phyloP scores from a whole-genome alignment of 2,113 vertebrate genomes.

The Helogale parvula region DNA sequence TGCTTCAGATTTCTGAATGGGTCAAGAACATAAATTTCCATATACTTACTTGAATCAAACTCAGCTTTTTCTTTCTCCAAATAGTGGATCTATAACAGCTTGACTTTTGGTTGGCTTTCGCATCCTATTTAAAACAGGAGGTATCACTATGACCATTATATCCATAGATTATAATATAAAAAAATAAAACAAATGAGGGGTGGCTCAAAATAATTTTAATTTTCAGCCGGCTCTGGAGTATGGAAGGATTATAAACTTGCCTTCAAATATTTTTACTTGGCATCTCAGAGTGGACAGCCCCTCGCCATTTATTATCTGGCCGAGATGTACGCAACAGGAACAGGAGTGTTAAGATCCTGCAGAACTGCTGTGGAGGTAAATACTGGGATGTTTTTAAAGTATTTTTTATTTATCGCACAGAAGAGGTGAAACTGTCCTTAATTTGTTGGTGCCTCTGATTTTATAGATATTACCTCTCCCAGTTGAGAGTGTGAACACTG shows the following conservation, averaged over 20 bases:
- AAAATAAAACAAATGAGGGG: neutral
- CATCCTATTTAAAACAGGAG: conserved; percentile 3
- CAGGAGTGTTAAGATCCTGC: conserved; percentile 80
- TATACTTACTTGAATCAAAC: neutral
- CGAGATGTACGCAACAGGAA: conserved; percentile 81
- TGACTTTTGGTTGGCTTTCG: neutral
- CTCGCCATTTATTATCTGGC: conserved; percentile 83
- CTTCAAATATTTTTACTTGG: conserved; percentile 84
- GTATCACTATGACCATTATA: neutral
- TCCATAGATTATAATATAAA: neutral
- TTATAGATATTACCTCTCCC: neutral
- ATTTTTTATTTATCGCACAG: neutral
- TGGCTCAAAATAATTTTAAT: conserved; percentile 63
- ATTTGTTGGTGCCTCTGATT: conserved; percentile 7
- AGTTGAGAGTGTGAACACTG: neutral
- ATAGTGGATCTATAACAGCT: neutral
- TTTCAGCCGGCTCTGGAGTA: conserved; percentile 83
- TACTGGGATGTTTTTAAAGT: neutral
- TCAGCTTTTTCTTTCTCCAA: neutral
- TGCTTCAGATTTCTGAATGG: neutral
- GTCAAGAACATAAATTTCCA: neutral
- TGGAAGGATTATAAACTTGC: conserved; percentile 83
- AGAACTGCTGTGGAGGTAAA: conserved; percentile 82
- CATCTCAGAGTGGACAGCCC: conserved; percentile 82
- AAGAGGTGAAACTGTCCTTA: neutral